Evolutionary conservation across 2,113 vertebrate species (phyloP).

Genomic region (Paraplagusia blochii): DNA sequence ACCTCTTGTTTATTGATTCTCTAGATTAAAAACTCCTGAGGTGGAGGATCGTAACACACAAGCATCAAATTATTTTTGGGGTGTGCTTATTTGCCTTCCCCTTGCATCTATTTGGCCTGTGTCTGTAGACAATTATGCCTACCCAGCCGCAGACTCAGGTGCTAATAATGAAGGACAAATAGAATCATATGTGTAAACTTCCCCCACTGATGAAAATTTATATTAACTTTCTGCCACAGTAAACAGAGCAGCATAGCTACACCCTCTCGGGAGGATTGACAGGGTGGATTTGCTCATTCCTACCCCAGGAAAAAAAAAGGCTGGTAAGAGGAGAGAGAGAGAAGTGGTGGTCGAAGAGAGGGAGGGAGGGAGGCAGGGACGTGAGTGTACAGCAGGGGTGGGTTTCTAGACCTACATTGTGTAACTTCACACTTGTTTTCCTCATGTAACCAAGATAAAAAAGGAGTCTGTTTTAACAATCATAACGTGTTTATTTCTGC

Average conservation of each 20-base stretch:
- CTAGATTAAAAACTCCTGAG: constrained; percentile 99
- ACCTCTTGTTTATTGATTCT: constrained; percentile 99
- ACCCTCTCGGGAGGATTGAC: constrained; percentile 94
- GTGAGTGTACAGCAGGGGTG: background rate
- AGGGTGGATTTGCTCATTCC: constrained; percentile 98
- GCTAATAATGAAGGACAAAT: constrained; percentile 99
- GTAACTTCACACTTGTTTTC: constrained; percentile 90
- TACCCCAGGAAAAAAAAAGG: constrained; percentile 86
- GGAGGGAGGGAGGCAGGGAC: constrained; percentile 7
- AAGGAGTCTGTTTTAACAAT: constrained; percentile 90
- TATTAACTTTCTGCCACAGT: constrained; percentile 99
- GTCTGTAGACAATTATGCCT: constrained; percentile 99
- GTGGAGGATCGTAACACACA: constrained; percentile 99
- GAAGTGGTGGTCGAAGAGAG: constrained; percentile 6
- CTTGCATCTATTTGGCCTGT: constrained; percentile 99
- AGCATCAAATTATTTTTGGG: constrained; percentile 99
- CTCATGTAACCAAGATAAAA: constrained; percentile 88
- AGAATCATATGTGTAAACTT: constrained; percentile 99
- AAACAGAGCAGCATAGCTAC: constrained; percentile 99
- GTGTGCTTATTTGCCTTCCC: constrained; percentile 99
- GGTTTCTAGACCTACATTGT: constrained; percentile 82
- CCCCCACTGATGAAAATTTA: constrained; percentile 99
- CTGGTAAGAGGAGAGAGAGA: constrained; percentile 20
- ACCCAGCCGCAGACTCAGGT: constrained; percentile 98
- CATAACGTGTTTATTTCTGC: constrained; percentile 65